A percentile compares a stretch with the other conserved stretches of the same genome.
Evolutionary conservation across 2,888 invertebrate species (phyloP).

Genomic region (Pinctada fucata): DNA sequence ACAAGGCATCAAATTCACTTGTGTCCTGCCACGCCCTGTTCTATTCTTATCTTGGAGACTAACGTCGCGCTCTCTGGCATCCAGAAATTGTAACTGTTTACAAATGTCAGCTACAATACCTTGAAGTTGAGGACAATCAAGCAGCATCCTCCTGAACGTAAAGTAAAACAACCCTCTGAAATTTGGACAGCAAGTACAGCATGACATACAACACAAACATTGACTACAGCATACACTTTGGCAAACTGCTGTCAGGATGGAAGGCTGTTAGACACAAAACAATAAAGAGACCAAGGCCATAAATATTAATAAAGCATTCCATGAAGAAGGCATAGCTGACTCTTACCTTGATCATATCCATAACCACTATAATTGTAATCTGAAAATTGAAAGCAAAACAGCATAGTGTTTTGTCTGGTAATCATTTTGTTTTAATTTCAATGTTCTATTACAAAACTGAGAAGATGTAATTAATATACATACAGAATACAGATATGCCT

Average conservation of each 20-base stretch:
- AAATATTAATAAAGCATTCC: too few relatives aligned
- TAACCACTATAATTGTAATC: slow-evolving; percentile 65
- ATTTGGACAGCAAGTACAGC: slow-evolving; percentile 18
- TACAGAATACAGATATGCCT: too few relatives aligned
- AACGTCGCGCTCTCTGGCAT: background rate
- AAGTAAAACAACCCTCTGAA: slow-evolving; percentile 27
- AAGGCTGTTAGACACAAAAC: background rate
- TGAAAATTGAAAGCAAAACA: slow-evolving; percentile 41
- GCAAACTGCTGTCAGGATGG: background rate
- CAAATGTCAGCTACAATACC: background rate
- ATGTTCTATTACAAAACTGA: too few relatives aligned
- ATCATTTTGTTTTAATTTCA: too few relatives aligned
- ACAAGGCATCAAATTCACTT: background rate
- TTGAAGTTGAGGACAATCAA: background rate
- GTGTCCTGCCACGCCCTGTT: background rate
- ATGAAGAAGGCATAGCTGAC: too few relatives aligned
- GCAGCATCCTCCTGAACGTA: background rate
- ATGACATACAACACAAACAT: background rate
- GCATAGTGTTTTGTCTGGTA: too few relatives aligned
- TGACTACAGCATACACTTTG: slow-evolving; percentile 6
- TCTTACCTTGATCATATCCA: slow-evolving; percentile 63
- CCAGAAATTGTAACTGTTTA: slow-evolving; percentile 1
- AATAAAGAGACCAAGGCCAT: background rate
- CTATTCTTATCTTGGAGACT: slow-evolving; percentile 2
- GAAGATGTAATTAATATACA: too few relatives aligned